phyloP scores from a whole-genome alignment of 2,888 invertebrate species.

The Agapostemon virescens region DNA sequence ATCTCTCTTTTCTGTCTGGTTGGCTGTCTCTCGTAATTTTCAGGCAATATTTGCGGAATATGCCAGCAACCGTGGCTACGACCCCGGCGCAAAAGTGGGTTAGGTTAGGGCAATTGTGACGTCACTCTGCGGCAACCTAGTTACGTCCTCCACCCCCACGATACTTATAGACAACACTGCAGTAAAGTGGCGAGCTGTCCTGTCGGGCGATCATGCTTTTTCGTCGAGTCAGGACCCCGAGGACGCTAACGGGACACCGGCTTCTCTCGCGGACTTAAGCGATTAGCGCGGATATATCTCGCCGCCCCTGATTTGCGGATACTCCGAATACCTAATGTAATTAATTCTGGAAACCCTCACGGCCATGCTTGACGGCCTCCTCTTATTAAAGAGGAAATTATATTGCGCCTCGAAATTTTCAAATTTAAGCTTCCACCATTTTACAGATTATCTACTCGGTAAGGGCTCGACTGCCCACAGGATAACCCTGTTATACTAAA shows the following conservation, averaged over 20 bases:
- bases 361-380: too few relatives aligned
- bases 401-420: too few relatives aligned
- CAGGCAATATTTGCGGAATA: conserved; percentile 65
- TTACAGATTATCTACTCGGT: too few relatives aligned
- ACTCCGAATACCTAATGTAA: neutral
- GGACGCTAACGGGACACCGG: neutral
- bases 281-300: neutral
- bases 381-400: too few relatives aligned
- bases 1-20: too few relatives aligned
- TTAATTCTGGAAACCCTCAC: neutral
- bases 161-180: conserved; percentile 74
- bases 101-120: conserved; percentile 77
- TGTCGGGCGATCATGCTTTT: conserved; percentile 45
- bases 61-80: conserved; percentile 29
- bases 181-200: conserved; percentile 69
- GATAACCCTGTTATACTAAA: too few relatives aligned
- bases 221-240: neutral
- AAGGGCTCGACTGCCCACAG: too few relatives aligned
- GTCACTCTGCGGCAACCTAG: conserved; percentile 79
- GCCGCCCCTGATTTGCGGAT: neutral
- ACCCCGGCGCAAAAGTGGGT: conserved; percentile 64
- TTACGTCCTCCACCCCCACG: conserved; percentile 63
- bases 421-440: too few relatives aligned
- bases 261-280: neutral
- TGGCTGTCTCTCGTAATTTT: conserved; percentile 58